phyloP scores from a whole-genome alignment of 2,888 invertebrate genomes.

The Pseudeuparius sepicola region DNA sequence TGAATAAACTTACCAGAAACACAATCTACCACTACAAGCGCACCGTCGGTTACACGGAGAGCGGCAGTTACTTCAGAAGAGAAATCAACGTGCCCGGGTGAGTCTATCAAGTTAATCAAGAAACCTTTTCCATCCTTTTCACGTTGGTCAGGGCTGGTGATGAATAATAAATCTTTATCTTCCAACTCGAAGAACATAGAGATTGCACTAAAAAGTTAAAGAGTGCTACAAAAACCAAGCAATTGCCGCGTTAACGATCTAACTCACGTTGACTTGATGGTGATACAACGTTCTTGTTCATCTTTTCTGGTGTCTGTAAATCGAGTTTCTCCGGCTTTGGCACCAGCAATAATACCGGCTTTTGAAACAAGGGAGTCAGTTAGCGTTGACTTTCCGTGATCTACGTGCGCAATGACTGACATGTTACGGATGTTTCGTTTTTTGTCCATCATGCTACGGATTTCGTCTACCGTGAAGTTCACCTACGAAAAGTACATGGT shows the following conservation, averaged over 20 bases:
- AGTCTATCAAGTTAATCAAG: slow-evolving; percentile 99
- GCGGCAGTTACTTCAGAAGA: slow-evolving; percentile 99
- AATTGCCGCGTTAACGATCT: slow-evolving; percentile 3
- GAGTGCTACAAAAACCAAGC: neutral
- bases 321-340: slow-evolving; percentile 97
- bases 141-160: slow-evolving; percentile 82
- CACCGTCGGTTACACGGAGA: slow-evolving; percentile 99
- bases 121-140: slow-evolving; percentile 90
- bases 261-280: slow-evolving; percentile 98
- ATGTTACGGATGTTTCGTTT: slow-evolving; percentile 99
- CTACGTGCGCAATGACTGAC: slow-evolving; percentile 99
- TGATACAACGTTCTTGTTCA: slow-evolving; percentile 99
- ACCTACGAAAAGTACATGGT: slow-evolving; percentile 71
- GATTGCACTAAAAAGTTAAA: slow-evolving; percentile 67
- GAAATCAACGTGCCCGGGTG: slow-evolving; percentile 99
- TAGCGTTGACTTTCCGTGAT: slow-evolving; percentile 99
- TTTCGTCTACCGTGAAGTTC: slow-evolving; percentile 99
- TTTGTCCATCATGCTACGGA: slow-evolving; percentile 99
- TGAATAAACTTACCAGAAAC: slow-evolving; percentile 71
- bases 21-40: slow-evolving; percentile 98
- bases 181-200: slow-evolving; percentile 98
- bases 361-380: slow-evolving; percentile 99
- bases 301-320: slow-evolving; percentile 99
- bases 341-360: slow-evolving; percentile 98
- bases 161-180: slow-evolving; percentile 89